phyloP scores from a whole-genome alignment of 1,140 invertebrate genomes.

The Aphidius ervi region DNA sequence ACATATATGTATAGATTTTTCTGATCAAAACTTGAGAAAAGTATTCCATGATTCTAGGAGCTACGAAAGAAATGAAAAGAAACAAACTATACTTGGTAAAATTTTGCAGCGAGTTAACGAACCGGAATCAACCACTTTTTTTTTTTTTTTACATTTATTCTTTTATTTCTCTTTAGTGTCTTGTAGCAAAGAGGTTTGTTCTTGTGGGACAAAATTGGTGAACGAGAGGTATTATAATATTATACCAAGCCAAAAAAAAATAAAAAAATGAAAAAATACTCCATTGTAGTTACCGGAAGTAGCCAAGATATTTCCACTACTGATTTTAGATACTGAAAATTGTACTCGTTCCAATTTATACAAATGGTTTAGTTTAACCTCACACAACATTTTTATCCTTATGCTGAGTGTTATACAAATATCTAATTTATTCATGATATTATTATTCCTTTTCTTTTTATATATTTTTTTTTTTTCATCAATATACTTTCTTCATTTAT shows the following conservation, averaged over 20 bases:
- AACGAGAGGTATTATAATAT: constrained; percentile 1
- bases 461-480: too few species aligned
- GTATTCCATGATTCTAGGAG: not conserved
- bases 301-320: not conserved
- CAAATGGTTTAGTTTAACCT: too few species aligned
- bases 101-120: constrained; percentile 10
- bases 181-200: not conserved
- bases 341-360: too few species aligned
- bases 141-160: too few species aligned
- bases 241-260: not conserved
- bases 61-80: too few species aligned
- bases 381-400: too few species aligned
- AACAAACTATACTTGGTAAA: not conserved
- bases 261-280: not conserved
- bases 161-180: not conserved
- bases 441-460: too few species aligned
- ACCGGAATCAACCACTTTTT: constrained; percentile 7
- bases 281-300: constrained; percentile 3
- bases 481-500: too few species aligned
- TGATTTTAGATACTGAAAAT: too few species aligned
- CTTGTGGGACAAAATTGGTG: not conserved
- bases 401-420: too few species aligned
- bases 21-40: not conserved
- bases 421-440: too few species aligned
- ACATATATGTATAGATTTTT: constrained; percentile 8